These are phyloP conservation scores for Xiphophorus hellerii DNA, from an alignment of 2,113 vertebrate genomes.

Conservation along the genomic window DNA sequence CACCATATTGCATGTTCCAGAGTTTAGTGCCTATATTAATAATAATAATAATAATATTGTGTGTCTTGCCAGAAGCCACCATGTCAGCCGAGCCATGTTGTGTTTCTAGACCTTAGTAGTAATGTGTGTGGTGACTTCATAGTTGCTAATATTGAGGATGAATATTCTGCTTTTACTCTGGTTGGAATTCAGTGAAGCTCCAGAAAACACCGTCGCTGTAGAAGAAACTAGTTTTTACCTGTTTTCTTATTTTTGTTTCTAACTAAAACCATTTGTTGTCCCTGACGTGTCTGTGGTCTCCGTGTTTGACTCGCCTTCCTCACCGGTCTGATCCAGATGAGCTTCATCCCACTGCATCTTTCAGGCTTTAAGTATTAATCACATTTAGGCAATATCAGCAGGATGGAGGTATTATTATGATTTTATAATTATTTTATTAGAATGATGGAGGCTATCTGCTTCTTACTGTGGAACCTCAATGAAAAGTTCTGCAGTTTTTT, in stretches of 20 bases:
- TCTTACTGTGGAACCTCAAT: too few species aligned
- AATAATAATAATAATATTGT: slow-evolving; percentile 53
- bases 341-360: too few species aligned
- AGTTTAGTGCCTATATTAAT: slow-evolving; percentile 71
- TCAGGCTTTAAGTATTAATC: too few species aligned
- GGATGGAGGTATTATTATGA: too few species aligned
- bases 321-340: background rate
- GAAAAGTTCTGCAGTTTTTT: too few species aligned
- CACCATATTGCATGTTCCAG: slow-evolving; percentile 75
- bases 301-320: slow-evolving; percentile 17
- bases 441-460: too few species aligned
- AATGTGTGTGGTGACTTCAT: slow-evolving; percentile 71
- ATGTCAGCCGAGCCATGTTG: slow-evolving; percentile 74
- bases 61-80: slow-evolving; percentile 74
- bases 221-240: slow-evolving; percentile 74
- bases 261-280: slow-evolving; percentile 75
- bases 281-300: slow-evolving; percentile 41
- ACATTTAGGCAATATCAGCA: too few species aligned
- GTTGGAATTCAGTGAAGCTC: slow-evolving; percentile 65
- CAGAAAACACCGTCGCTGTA: slow-evolving; percentile 70
- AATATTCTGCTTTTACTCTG: slow-evolving; percentile 73
- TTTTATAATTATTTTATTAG: too few species aligned
- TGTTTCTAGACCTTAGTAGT: slow-evolving; percentile 73
- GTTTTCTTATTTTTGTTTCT: slow-evolving; percentile 72
- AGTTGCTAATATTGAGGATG: slow-evolving; percentile 70